A percentile compares a stretch with the other conserved stretches of the same genome.
phyloP scores from a whole-genome alignment of 2,797 vertebrate species.

The Sitta carolinensis region DNA sequence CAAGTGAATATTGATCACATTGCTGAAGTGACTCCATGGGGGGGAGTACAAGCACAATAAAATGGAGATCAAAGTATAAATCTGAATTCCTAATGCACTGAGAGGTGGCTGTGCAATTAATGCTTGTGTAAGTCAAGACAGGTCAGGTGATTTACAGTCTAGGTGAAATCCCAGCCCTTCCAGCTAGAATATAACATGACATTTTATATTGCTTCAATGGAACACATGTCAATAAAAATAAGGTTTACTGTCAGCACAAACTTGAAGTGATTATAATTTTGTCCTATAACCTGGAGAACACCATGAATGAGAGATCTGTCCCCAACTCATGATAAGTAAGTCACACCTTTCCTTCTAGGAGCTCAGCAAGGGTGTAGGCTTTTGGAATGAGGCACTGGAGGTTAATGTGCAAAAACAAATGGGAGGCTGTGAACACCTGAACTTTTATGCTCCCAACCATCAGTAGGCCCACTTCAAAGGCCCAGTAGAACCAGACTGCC shows the following conservation, averaged over 20 bases:
- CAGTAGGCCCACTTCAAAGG: neutral
- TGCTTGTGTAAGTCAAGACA: neutral
- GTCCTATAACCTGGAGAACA: neutral
- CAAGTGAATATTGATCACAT: slow-evolving; percentile 11
- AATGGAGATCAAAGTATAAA: neutral
- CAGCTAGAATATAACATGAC: neutral
- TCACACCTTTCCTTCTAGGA: neutral
- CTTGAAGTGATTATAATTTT: neutral
- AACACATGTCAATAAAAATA: neutral
- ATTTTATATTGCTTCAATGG: neutral
- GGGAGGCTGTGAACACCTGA: neutral
- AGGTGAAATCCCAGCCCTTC: neutral
- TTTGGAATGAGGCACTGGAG: neutral
- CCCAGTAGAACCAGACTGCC: neutral
- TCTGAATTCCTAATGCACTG: neutral
- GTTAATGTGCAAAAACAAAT: neutral
- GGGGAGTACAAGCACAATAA: neutral
- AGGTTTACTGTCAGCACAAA: neutral
- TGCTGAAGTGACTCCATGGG: neutral
- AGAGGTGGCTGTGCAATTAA: neutral
- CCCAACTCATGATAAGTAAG: neutral
- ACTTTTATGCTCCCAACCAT: neutral
- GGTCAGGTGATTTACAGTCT: neutral
- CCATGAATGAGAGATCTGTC: neutral
- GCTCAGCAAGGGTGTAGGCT: neutral